Evolutionary conservation across 2,113 vertebrate genomes (phyloP).

Genomic region (Plecturocebus donacophilus): DNA sequence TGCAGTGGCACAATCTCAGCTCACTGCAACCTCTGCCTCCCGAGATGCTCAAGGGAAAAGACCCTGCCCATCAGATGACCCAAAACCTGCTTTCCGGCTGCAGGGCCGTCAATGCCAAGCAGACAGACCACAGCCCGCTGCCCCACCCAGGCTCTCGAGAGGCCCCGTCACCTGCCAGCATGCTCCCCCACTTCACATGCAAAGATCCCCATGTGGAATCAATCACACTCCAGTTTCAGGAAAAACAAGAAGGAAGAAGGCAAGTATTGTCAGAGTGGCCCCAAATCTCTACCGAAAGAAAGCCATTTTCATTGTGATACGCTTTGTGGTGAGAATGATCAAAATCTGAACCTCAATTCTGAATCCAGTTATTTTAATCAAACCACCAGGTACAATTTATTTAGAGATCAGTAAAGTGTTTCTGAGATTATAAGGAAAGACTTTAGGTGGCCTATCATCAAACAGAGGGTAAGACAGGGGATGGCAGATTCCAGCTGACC

Average conservation of each 20-base stretch:
- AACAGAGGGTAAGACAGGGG: neutral
- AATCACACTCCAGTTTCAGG: neutral
- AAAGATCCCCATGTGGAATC: neutral
- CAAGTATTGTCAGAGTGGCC: neutral
- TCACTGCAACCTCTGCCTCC: no score
- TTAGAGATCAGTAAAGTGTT: neutral
- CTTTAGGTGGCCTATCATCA: neutral
- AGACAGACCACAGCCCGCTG: neutral
- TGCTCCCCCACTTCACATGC: neutral
- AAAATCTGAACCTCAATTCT: neutral
- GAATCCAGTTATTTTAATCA: slow-evolving; percentile 32
- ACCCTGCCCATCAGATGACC: neutral
- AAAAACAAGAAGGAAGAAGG: neutral
- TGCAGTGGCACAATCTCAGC: no score
- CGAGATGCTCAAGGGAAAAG: neutral
- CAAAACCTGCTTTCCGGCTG: neutral
- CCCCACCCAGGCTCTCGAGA: neutral
- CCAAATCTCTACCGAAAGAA: neutral
- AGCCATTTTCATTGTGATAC: neutral
- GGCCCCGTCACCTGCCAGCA: neutral
- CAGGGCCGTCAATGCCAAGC: neutral
- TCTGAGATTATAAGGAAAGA: neutral
- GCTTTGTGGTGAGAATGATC: neutral
- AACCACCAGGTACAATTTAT: neutral
- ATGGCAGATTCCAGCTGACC: neutral